Evolutionary conservation across 2,888 invertebrate genomes (phyloP).

Genomic region (Acleris holmiana): DNA sequence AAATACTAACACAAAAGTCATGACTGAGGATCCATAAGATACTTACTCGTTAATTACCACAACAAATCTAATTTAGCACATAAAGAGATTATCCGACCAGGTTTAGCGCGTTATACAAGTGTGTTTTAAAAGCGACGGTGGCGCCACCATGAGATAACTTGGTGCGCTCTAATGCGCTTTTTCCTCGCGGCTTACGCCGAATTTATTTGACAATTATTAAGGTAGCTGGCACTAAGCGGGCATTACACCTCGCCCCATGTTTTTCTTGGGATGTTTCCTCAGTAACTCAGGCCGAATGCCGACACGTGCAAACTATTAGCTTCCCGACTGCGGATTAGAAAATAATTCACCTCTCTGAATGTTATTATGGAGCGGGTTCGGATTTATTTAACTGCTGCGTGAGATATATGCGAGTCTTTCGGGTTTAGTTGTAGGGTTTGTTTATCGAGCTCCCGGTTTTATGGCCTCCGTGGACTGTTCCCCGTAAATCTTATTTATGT

Average conservation of each 20-base stretch:
- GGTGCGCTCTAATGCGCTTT: slow-evolving; percentile 64
- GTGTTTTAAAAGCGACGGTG: neutral
- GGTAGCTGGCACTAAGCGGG: slow-evolving; percentile 80
- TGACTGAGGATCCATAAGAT: too few relatives aligned
- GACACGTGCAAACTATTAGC: slow-evolving; percentile 84
- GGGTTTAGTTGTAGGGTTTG: slow-evolving; percentile 77
- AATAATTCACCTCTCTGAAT: slow-evolving; percentile 82
- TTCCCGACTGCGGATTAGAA: slow-evolving; percentile 80
- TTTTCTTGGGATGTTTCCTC: slow-evolving; percentile 79
- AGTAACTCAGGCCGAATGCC: slow-evolving; percentile 74
- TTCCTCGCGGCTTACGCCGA: slow-evolving; percentile 66
- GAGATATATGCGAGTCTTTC: slow-evolving; percentile 78
- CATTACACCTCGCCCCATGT: slow-evolving; percentile 74
- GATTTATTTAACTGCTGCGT: slow-evolving; percentile 80
- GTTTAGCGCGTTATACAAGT: too few relatives aligned
- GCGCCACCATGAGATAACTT: slow-evolving; percentile 18
- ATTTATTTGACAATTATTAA: slow-evolving; percentile 84
- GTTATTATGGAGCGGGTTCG: slow-evolving; percentile 79
- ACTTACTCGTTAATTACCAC: too few relatives aligned
- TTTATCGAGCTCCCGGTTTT: slow-evolving; percentile 77
- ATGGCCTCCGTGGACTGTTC: slow-evolving; percentile 58
- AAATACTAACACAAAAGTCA: too few relatives aligned
- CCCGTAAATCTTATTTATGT: slow-evolving; percentile 79
- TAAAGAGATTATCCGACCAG: too few relatives aligned
- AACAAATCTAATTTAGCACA: too few relatives aligned